phyloP scores from a whole-genome alignment of 2,797 vertebrate species.

The Jordanella pulchra region DNA sequence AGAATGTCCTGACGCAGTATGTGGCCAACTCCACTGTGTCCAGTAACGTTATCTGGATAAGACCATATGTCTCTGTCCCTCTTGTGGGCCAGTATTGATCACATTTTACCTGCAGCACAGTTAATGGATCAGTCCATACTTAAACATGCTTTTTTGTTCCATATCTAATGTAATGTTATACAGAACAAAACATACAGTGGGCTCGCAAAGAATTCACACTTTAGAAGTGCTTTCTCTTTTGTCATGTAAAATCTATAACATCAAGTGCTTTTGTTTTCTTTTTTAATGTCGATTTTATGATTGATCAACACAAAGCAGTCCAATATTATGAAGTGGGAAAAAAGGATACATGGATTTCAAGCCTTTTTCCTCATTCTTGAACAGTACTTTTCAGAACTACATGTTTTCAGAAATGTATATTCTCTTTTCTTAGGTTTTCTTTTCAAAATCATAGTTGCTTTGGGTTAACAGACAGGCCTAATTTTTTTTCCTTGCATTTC shows the following conservation, averaged over 20 bases:
- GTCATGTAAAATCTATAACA: no score
- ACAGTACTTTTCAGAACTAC: no score
- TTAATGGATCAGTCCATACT: slow-evolving; percentile 4
- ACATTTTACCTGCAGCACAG: slow-evolving; percentile 89
- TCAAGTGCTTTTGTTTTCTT: no score
- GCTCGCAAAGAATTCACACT: no score
- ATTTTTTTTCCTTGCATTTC: neutral
- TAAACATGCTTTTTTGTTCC: neutral
- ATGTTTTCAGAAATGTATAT: neutral
- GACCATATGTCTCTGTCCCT: slow-evolving; percentile 94
- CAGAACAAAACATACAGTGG: no score
- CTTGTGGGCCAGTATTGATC: slow-evolving; percentile 98
- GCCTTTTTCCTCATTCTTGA: no score
- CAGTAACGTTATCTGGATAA: slow-evolving; percentile 94
- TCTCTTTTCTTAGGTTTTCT: neutral
- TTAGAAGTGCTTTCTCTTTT: no score
- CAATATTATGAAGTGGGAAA: neutral
- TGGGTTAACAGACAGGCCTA: no score
- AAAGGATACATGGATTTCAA: neutral
- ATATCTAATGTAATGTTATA: no score
- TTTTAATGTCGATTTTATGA: no score
- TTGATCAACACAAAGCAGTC: neutral
- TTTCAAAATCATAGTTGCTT: neutral
- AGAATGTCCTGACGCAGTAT: slow-evolving; percentile 95
- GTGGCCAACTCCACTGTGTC: slow-evolving; percentile 98